phyloP scores from a whole-genome alignment of 2,888 invertebrate species.

The Scaptomyza tumidula region DNA sequence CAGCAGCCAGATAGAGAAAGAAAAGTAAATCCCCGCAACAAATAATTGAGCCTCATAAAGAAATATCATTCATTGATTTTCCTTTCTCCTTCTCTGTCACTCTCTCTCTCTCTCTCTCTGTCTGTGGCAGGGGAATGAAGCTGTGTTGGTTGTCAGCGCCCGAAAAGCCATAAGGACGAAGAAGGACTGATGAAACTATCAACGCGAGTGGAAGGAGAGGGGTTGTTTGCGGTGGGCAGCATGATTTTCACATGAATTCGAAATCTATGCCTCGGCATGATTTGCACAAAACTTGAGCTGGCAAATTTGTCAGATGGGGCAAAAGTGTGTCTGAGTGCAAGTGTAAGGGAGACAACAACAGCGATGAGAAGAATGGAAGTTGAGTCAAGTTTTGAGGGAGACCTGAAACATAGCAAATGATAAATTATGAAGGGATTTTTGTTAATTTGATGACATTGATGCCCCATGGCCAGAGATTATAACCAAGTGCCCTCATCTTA shows the following conservation, averaged over 20 bases:
- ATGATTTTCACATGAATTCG: conserved; percentile 71
- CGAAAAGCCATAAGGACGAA: conserved; percentile 34
- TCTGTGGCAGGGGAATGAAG: conserved; percentile 66
- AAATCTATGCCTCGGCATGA: conserved; percentile 83
- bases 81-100: conserved; percentile 18
- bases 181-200: conserved; percentile 78
- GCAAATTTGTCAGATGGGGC: conserved; percentile 68
- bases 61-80: conserved; percentile 82
- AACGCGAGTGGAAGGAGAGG: conserved; percentile 33
- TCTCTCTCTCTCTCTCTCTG: conserved; percentile 8
- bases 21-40: conserved; percentile 81
- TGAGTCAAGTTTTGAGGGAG: conserved; percentile 52
- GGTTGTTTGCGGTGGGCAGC: conserved; percentile 59
- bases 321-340: conserved; percentile 6
- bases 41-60: conserved; percentile 81
- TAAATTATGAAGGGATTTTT: conserved; percentile 82
- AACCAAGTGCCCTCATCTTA: conserved; percentile 34
- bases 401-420: conserved; percentile 72
- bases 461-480: conserved; percentile 73
- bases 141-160: conserved; percentile 56
- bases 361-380: conserved; percentile 15
- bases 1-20: conserved; percentile 54
- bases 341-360: conserved; percentile 11
- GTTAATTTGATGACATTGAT: conserved; percentile 83
- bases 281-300: conserved; percentile 78